Conservation (phyloP, 2,888 invertebrate species). For the Oxyteleia sp. region DNA sequence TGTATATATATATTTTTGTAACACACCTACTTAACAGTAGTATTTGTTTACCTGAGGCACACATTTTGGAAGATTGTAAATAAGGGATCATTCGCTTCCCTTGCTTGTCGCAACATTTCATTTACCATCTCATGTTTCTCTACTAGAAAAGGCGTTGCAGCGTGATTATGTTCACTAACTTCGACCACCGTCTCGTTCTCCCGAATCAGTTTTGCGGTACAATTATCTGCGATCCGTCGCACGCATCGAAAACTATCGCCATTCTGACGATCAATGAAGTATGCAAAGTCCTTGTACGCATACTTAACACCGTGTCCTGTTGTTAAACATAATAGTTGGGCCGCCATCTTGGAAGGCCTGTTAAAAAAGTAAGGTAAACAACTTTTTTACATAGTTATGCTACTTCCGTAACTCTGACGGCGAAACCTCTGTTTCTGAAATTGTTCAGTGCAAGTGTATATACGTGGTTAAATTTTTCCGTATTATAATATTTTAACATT, state of each 20-base stretch:
- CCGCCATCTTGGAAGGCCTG: too few species aligned
- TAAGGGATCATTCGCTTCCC: neutral
- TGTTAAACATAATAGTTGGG: too few species aligned
- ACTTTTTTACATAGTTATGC: too few species aligned
- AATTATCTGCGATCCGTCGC: neutral
- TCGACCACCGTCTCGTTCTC: neutral
- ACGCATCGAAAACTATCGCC: neutral
- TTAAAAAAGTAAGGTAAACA: too few species aligned
- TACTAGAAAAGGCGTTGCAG: neutral
- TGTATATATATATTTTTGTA: too few species aligned
- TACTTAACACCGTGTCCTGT: neutral
- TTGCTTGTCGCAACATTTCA: neutral
- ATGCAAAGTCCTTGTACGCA: neutral
- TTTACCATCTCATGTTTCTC: neutral
- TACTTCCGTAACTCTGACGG: too few species aligned
- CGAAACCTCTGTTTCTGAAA: too few species aligned
- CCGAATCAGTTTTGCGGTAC: neutral
- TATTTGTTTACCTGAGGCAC: neutral
- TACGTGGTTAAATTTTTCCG: too few species aligned
- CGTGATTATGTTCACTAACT: neutral
- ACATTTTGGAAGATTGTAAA: neutral
- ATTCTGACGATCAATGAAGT: neutral
- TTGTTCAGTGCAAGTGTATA: too few species aligned
- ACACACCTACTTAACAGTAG: too few species aligned
- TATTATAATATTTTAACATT: too few species aligned